phyloP scores from a whole-genome alignment of 2,113 vertebrate species.

The Cathartes aura region DNA sequence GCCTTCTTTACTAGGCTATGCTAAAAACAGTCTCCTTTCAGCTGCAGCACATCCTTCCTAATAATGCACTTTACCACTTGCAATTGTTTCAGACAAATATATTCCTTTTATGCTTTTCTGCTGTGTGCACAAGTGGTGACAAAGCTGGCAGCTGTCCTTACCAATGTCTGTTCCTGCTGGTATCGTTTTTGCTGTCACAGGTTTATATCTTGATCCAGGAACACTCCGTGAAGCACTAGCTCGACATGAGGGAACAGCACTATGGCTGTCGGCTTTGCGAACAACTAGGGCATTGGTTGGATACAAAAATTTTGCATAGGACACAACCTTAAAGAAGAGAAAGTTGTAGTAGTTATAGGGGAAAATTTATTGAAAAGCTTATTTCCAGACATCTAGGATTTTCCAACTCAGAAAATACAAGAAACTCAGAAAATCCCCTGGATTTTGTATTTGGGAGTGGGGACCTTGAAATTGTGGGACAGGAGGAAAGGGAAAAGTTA shows the following conservation, averaged over 20 bases:
- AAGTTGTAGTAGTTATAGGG: neutral
- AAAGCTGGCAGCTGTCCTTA: constrained; percentile 47
- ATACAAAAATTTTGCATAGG: constrained; percentile 94
- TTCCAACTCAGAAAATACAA: neutral
- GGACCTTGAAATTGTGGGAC: neutral
- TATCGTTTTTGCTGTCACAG: constrained; percentile 72
- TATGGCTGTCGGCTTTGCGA: constrained; percentile 81
- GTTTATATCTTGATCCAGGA: constrained; percentile 81
- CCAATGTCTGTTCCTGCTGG: constrained; percentile 86
- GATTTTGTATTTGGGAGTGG: neutral
- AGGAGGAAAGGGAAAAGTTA: neutral
- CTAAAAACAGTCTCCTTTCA: neutral
- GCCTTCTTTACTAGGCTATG: neutral
- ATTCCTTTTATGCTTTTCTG: neutral
- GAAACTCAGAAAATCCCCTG: no score
- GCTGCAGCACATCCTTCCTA: neutral
- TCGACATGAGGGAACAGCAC: constrained; percentile 76
- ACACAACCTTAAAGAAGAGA: constrained; percentile 85
- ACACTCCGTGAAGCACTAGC: constrained; percentile 75
- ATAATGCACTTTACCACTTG: rapidly evolving
- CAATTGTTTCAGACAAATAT: neutral
- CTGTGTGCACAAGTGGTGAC: neutral
- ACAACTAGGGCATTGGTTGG: constrained; percentile 91
- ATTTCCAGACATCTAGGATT: neutral
- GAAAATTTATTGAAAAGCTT: neutral